phyloP scores from a whole-genome alignment of 2,888 invertebrate genomes.

The Megaustenia siamemsis region DNA sequence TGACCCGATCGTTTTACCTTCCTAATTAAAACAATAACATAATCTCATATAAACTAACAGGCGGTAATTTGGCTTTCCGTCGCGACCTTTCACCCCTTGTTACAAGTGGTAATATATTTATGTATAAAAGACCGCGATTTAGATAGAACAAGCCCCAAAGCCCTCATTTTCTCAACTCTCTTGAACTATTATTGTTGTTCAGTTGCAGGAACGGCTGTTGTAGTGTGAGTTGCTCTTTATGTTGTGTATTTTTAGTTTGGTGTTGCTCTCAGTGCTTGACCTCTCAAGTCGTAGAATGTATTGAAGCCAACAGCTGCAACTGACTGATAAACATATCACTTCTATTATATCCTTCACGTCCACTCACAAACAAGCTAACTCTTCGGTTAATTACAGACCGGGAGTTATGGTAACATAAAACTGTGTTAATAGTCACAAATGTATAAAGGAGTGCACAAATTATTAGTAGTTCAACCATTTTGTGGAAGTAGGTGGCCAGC shows the following conservation, averaged over 20 bases:
- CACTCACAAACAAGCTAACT: neutral
- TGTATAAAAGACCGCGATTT: neutral
- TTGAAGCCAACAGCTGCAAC: neutral
- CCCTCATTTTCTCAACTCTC: neutral
- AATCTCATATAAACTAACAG: neutral
- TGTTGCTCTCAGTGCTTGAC: neutral
- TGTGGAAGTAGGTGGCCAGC: too few species aligned
- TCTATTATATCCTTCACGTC: neutral
- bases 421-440: neutral
- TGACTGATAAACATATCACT: neutral
- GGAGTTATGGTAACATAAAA: neutral
- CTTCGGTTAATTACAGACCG: neutral
- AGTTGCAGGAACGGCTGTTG: neutral
- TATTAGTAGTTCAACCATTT: too few species aligned
- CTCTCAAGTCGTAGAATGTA: neutral
- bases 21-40: slow-evolving; percentile 19
- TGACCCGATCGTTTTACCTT: neutral
- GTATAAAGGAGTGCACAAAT: too few species aligned
- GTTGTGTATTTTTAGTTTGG: slow-evolving; percentile 9
- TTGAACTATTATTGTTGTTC: slow-evolving; percentile 6
- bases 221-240: slow-evolving; percentile 1
- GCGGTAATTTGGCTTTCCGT: neutral
- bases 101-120: slow-evolving; percentile 6
- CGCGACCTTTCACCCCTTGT: neutral
- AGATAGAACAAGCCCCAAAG: neutral